Base-by-base conservation (phyloP, 2,113 vertebrate genomes). In the Phylloscopus trochilus region DNA sequence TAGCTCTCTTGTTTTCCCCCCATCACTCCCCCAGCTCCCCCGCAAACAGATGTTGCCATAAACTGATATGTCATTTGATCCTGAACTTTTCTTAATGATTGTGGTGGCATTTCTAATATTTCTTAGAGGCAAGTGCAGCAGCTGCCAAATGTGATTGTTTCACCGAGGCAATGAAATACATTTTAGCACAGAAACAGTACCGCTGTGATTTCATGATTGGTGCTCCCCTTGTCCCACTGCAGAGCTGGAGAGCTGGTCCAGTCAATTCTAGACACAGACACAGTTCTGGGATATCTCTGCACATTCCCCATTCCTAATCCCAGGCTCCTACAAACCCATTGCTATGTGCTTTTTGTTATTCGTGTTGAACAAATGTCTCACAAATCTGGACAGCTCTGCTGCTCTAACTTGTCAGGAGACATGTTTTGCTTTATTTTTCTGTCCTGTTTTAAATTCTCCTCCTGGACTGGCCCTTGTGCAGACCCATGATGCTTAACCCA, bases 41-140 rank as follows among this genome's bases (percentile, higher is more conserved):
- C 83, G 51, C 10, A 86, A 94, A 31, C 94, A 93, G 92, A 86
- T 86, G 89, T 76, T 89, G 41, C 94, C 56, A 24, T 93, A 82
- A 88, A 93, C 27, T 17, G 47, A 47, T 92, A 58, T 37, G 58
- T 90, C 92, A 90, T 64, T 67, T 66, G 41, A 62, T 72, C 46
- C 64, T 96, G 93, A 97, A 92, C 92, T 96, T 97, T 76, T 67
- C 90, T 83, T 94, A 84, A 93, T 73, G 58, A 46, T 13, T 72
- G 33, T 68, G 56, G 37, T 95, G 93, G 60, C 72, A 88, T 97
- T 96, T 96, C 82, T 90, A 49, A 26, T 82, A 76, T 95, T 95
- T 96, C 96, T 96, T 73, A 49, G 52, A 86, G 90, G 90, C 62
- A 90, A 64, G 16, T 11, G 68, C 58, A 88, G 64, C 95, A 96